These are phyloP conservation scores for Trinorchestia longiramus DNA, from an alignment of 1,140 invertebrate species.

Conservation along the genomic window DNA sequence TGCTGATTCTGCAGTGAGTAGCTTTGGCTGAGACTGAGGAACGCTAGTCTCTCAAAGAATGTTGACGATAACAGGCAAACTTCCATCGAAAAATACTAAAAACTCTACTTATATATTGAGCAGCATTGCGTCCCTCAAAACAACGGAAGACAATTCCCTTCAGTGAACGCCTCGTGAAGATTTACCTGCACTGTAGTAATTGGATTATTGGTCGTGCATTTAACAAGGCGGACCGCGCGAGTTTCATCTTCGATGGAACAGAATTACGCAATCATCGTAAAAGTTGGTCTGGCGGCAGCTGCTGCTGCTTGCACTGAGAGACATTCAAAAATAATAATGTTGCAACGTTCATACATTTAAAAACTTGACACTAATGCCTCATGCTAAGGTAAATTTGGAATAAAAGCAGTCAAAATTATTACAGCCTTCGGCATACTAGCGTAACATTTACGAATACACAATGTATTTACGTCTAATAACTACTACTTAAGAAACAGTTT, in stretches of 20 bases:
- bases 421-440: neutral
- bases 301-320: neutral
- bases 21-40: neutral
- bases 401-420: neutral
- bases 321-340: neutral
- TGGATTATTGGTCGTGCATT: neutral
- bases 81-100: neutral
- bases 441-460: neutral
- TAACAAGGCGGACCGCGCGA: neutral
- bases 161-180: neutral
- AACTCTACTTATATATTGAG: neutral
- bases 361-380: neutral
- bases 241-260: neutral
- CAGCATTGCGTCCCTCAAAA: too few species aligned
- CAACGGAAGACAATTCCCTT: neutral
- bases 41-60: neutral
- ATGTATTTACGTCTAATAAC: neutral
- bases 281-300: neutral
- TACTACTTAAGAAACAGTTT: neutral
- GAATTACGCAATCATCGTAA: neutral
- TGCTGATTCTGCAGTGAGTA: neutral
- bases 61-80: neutral
- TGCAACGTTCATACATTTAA: neutral
- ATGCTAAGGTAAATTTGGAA: neutral
- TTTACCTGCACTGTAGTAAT: neutral